phyloP scores from a whole-genome alignment of 2,888 invertebrate genomes.

The Ophion slaviceki region DNA sequence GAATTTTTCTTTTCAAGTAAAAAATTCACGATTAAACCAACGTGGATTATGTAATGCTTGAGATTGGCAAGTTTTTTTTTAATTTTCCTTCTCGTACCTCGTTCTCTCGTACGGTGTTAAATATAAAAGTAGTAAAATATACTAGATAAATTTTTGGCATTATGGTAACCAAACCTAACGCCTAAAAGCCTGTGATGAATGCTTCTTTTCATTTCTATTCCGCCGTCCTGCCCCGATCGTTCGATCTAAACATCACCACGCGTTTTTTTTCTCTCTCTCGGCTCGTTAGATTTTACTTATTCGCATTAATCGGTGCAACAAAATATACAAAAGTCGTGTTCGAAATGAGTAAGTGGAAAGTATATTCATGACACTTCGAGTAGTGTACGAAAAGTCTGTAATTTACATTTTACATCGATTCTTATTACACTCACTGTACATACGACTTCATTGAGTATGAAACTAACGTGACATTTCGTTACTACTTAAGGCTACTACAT shows the following conservation, averaged over 20 bases:
- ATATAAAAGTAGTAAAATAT: slow-evolving; percentile 75
- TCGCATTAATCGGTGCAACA: slow-evolving; percentile 45
- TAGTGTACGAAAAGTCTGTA: slow-evolving; percentile 21
- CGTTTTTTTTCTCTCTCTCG: neutral
- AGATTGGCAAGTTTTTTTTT: slow-evolving; percentile 23
- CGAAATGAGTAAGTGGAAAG: slow-evolving; percentile 47
- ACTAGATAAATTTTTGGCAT: slow-evolving; percentile 70
- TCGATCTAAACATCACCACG: slow-evolving; percentile 25
- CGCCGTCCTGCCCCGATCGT: slow-evolving; percentile 1
- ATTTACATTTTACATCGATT: slow-evolving; percentile 30
- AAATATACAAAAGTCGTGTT: slow-evolving; percentile 51
- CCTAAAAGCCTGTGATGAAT: slow-evolving; percentile 58
- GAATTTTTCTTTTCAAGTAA: slow-evolving; percentile 16
- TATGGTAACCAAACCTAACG: slow-evolving; percentile 67
- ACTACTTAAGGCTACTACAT: slow-evolving; percentile 44
- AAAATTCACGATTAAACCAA: slow-evolving; percentile 8
- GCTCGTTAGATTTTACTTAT: slow-evolving; percentile 11
- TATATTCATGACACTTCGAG: slow-evolving; percentile 52
- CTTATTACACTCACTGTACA: slow-evolving; percentile 47
- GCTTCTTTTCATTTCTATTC: slow-evolving; percentile 23
- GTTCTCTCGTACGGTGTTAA: slow-evolving; percentile 48
- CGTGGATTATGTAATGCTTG: slow-evolving; percentile 34
- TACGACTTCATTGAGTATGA: slow-evolving; percentile 44
- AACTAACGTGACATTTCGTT: slow-evolving; percentile 48
- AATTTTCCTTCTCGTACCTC: slow-evolving; percentile 44